These are phyloP conservation scores for Poeciliopsis paucimaculata DNA, from an alignment of 2,797 vertebrate genomes.

Conservation along the genomic window DNA sequence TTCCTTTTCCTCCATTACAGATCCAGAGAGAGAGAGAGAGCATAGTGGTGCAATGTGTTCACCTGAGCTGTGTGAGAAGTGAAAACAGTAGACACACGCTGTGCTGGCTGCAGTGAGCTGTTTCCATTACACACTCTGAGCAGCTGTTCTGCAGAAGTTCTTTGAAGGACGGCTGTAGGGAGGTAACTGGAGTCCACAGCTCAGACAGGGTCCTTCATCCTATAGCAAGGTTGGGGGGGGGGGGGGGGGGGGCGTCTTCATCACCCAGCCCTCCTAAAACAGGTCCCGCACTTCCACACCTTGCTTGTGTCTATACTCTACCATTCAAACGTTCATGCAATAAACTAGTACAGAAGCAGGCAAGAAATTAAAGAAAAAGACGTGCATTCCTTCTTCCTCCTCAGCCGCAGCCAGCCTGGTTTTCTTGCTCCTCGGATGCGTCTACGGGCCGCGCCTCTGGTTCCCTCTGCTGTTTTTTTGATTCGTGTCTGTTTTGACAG, in stretches of 20 bases:
- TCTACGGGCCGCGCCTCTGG: constrained; percentile 46
- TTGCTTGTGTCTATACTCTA: constrained; percentile 55
- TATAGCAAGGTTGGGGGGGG: constrained; percentile 44
- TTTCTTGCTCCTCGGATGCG: constrained; percentile 58
- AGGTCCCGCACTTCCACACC: constrained; percentile 68
- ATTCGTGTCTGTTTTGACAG: constrained; percentile 75
- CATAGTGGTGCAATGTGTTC: constrained; percentile 58
- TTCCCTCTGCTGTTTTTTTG: constrained; percentile 63
- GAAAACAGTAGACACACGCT: constrained; percentile 52
- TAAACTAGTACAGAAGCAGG: constrained; percentile 72
- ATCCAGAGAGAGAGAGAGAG: constrained; percentile 32
- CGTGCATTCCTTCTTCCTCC: constrained; percentile 50
- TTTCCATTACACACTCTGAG: constrained; percentile 73
- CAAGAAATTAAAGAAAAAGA: constrained; percentile 44
- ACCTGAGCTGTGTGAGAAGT: constrained; percentile 55
- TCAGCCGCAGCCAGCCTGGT: constrained; percentile 44
- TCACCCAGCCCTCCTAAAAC: constrained; percentile 34
- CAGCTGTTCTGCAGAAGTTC: constrained; percentile 74
- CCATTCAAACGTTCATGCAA: constrained; percentile 75
- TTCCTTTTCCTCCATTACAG: constrained; percentile 30
- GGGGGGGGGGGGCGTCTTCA: constrained; percentile 41
- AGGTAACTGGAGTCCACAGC: constrained; percentile 62
- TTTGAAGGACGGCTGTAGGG: constrained; percentile 67
- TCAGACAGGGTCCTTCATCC: constrained; percentile 68
- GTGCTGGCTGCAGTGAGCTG: constrained; percentile 38